Evolutionary conservation across 23 tunicate species (phyloP).

Genomic region (Aplidium turbinatum): DNA sequence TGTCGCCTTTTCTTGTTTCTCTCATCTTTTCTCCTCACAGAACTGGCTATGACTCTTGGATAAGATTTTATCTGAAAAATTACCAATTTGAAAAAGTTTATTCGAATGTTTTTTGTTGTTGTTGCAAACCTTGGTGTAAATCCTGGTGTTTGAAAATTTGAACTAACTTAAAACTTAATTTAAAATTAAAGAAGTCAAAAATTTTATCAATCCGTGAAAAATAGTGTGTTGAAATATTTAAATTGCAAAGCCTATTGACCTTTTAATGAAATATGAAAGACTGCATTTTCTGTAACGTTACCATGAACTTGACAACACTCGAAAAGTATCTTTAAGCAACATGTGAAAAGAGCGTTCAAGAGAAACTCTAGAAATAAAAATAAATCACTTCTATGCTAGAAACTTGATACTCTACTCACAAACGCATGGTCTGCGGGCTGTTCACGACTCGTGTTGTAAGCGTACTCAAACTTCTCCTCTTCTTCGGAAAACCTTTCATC

Average conservation of each 20-base stretch:
- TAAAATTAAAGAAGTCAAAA: not conserved
- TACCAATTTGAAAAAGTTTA: not conserved
- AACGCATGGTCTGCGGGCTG: conserved; percentile 74
- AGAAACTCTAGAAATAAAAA: no score
- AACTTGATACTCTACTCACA: no score
- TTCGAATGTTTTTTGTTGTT: not conserved
- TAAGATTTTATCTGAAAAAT: conserved; percentile 68
- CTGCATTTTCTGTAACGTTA: no score
- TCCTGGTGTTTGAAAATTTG: not conserved
- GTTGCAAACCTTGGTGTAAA: not conserved
- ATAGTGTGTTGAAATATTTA: no score
- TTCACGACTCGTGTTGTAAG: conserved; percentile 70
- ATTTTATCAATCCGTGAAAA: no score
- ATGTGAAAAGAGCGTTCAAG: no score
- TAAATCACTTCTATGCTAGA: no score
- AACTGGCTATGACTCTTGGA: conserved; percentile 69
- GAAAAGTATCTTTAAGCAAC: no score
- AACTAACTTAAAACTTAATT: not conserved
- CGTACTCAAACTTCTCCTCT: conserved; percentile 70
- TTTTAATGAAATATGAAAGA: no score
- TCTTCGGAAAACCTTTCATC: conserved; percentile 62
- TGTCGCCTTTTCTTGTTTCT: conserved; percentile 57
- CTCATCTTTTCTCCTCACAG: conserved; percentile 64
- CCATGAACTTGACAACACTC: no score
- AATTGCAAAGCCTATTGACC: no score